Conservation (phyloP, 2,888 invertebrate genomes). For the Furcula furcula region DNA sequence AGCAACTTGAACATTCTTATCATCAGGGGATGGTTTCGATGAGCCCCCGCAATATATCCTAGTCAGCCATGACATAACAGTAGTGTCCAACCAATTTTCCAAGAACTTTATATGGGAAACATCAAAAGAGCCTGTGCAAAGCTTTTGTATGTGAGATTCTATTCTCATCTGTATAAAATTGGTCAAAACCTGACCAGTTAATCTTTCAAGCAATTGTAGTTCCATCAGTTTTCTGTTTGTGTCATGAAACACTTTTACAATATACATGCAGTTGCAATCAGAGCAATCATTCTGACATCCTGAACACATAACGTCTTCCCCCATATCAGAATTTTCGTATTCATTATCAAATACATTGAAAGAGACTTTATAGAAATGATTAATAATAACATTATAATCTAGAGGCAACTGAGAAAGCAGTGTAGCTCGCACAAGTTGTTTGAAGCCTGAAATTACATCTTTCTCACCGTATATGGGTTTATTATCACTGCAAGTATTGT, state of each 20-base stretch:
- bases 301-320: constrained; percentile 84
- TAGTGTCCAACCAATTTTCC: constrained; percentile 93
- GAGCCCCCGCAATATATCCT: constrained; percentile 89
- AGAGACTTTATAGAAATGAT: constrained; percentile 89
- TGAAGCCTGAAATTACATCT: constrained; percentile 81
- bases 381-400: constrained; percentile 85
- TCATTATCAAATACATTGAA: constrained; percentile 86
- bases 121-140: constrained; percentile 94
- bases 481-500: constrained; percentile 62
- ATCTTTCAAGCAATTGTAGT: constrained; percentile 89
- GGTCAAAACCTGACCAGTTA: constrained; percentile 93
- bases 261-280: constrained; percentile 83
- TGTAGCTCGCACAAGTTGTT: constrained; percentile 84
- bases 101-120: constrained; percentile 88
- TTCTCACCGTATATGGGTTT: constrained; percentile 78
- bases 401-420: constrained; percentile 87
- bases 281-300: constrained; percentile 86
- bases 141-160: constrained; percentile 90
- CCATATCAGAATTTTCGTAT: constrained; percentile 75
- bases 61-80: constrained; percentile 93
- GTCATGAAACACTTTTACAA: constrained; percentile 87
- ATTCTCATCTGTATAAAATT: constrained; percentile 92
- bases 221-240: constrained; percentile 90
- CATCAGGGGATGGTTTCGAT: constrained; percentile 79
- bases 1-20: constrained; percentile 77